Evolutionary conservation across 1,140 invertebrate genomes (phyloP), one percentile per base, ranked within the genome.

Genomic region (Brachionus sp.): DNA sequence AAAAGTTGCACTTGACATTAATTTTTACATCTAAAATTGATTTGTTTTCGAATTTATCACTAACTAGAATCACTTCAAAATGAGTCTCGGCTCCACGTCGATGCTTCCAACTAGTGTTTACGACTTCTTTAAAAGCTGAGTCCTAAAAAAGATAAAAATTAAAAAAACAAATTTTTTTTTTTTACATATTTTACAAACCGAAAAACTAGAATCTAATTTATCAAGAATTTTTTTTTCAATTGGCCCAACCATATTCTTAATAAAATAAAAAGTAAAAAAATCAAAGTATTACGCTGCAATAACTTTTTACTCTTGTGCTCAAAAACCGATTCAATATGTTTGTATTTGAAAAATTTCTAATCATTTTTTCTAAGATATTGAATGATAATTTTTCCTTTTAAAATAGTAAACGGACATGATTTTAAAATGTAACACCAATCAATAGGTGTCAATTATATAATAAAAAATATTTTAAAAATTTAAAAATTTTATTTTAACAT

Each of bases 91-190:
- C 3, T 5, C 77, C 77, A 5, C 50, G 77, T 3, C 19, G 7
- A 66, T 80, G 77, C 42, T 80, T 80, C 50, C 50, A 80, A 37
- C 77, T 80, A 16, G 50, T 57, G n/a, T 80, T 80, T 10, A 80
- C 29, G 0, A 80, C 77, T 57, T 80, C 10, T 80, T 62, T 80
- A 66, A 19, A 19, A 53, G n/a, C 25, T 2, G 70, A 46, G 1
- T 75, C 39, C 42, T 75, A 6, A 35, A 70, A 5, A 1, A 64
- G 23, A 46, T 46, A 16, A 10, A 35, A 35, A 25, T 4, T 42
- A 33, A 66, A 33, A 66, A 66, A 66, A 33, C 62, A 16, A n/a
- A n/a, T 42, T n/a, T 16, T 7, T 35, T 57, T 35, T 10, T 25
- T 16, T 73, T 80, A 83, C 3, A 35, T 39, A 50, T 75, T 75